Base-by-base conservation (phyloP, 2,797 vertebrate species). In the Propithecus deckenii region DNA sequence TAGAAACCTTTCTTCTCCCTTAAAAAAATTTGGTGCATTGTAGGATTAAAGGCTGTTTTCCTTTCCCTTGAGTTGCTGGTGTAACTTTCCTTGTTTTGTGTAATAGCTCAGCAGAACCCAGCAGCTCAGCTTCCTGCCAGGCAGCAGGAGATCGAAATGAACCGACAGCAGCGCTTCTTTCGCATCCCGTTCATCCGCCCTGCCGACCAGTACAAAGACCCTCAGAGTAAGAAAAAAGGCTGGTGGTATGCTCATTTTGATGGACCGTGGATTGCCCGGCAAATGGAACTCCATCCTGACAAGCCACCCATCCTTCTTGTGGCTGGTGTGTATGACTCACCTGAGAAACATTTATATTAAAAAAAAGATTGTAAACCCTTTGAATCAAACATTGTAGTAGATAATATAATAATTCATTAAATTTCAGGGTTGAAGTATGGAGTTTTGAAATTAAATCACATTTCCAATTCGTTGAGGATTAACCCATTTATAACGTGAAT, bases 221-320 rank as follows among this genome's bases (percentile, higher is more conserved):
- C 99, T 0, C 99, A 99, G 98, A 99, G 97, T 97, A 99, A 99
- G 98, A 99, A 99, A 98, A 99, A 99, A 97, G 99, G 99, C 41
- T 99, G 99, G 99, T 99, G 99, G 99, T 99, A 99, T 0, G 99
- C 99, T 0, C 99, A 99, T 98, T 99, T 99, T 10, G 99, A 99
- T 79, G 99, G 99, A 52, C 99, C 99, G 0, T 99, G 99, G 99
- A 99, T 99, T 93, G 99, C 99, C 94, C 97, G 99, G 52, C 99
- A 99, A 76, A 99, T 99, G 99, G 99, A 99, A 96, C 99, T 99
- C 57, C 99, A 99, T 86, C 99, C 99, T 0, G 99, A 99, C 81
- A 99, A 99, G 96, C 99, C 99, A 4, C 99, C 99, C 95, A 99
- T 99, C 96, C 98, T 99, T 46, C 99, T 99, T 86, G 99, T 99